Base-by-base conservation (phyloP, 1,140 invertebrate species). In the Cherax quadricarinatus region DNA sequence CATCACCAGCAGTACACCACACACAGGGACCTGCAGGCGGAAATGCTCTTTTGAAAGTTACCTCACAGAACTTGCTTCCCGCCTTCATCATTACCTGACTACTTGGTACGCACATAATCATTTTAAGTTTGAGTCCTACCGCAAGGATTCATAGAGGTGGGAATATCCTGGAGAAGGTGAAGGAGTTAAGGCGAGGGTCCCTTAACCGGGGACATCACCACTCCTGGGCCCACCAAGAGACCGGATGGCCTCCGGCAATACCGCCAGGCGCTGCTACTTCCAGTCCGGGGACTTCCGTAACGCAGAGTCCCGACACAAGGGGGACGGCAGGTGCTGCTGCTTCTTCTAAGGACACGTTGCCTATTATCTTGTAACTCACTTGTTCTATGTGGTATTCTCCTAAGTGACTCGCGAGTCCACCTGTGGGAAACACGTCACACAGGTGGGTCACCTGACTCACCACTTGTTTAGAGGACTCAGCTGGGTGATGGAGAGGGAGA, bases 1-100 rank as follows among this genome's bases (percentile, higher is more conserved):
- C n/a, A 30, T 30, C 60, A 84, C 82, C 60, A 84, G 16, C 14
- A 10, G 82, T 57, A 62, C 82, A 14, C 53, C 82, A 62, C 53
- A 24, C n/a, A 49, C 82, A 57, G n/a, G 24, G 30, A 62, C n/a
- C 70, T n/a, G 5, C 5, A 30, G n/a, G n/a, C 60, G 82, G 82
- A 84, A 84, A 84, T 84, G 60, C 82, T 2, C n/a, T 21, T 60
- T 62, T 84, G 82, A 84, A 84, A 84, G 82, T 62, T 60, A 84
- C 60, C 24, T 48, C 80, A 84, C 53, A 62, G 62, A 14, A 24
- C 24, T 14, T 41, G 24, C 53, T 62, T 84, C 53, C 53, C 60
- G n/a, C 82, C 53, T 10, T 12, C 70, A 75, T 75, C 70, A 75
- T 75, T 21, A 75, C 70, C 24, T 12, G 2, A 12, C 70, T 75